A percentile compares a stretch with the other conserved stretches of the same genome.
Evolutionary conservation across 2,113 vertebrate species (phyloP).

Genomic region (Corvus moneduloides): DNA sequence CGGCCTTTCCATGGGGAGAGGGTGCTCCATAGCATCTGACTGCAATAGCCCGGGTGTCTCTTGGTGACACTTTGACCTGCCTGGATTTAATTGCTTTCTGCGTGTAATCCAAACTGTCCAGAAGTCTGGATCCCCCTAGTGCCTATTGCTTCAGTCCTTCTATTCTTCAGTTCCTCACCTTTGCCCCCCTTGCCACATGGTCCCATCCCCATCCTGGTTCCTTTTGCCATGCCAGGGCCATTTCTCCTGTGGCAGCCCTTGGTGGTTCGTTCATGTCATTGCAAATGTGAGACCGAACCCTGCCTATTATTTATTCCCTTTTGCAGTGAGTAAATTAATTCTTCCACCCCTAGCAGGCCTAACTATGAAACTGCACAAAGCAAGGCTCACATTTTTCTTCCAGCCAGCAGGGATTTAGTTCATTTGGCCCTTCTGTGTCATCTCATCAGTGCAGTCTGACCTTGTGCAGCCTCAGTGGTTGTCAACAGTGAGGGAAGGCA

Average conservation of each 20-base stretch:
- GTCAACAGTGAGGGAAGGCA: neutral
- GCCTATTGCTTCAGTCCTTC: neutral
- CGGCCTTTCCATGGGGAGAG: neutral
- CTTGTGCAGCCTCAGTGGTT: neutral
- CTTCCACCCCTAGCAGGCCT: neutral
- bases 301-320: neutral
- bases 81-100: neutral
- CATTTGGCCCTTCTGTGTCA: neutral
- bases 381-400: neutral
- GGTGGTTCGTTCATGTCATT: neutral
- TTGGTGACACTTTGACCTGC: neutral
- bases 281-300: accelerated
- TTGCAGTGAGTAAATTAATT: neutral
- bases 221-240: accelerated
- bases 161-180: neutral
- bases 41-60: neutral
- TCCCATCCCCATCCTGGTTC: neutral
- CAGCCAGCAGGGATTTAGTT: neutral
- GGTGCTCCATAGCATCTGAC: neutral
- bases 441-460: neutral
- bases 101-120: neutral
- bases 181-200: accelerated
- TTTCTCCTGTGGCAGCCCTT: neutral
- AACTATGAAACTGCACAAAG: neutral
- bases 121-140: neutral